These are phyloP conservation scores for Drosophila testacea DNA, from an alignment of 2,888 invertebrate species.

Conservation along the genomic window DNA sequence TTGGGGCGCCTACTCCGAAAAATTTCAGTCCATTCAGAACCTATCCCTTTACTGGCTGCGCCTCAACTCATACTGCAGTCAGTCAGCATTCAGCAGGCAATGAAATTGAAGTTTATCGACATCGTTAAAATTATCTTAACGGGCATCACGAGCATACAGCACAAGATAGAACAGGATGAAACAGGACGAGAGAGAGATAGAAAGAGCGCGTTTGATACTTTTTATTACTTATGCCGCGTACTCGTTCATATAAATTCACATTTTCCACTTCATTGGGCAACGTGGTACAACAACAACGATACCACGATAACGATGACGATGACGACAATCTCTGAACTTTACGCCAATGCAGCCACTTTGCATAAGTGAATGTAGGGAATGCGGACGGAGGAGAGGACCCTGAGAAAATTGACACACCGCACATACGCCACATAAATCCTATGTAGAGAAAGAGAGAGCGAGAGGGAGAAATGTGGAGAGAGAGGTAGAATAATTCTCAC, in stretches of 20 bases:
- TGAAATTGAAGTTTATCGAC: slow-evolving; percentile 81
- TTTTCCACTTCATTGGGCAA: slow-evolving; percentile 77
- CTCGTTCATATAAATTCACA: slow-evolving; percentile 76
- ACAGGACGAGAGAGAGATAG: slow-evolving; percentile 1
- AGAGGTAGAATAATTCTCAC: slow-evolving; percentile 66
- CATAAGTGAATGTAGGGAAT: slow-evolving; percentile 57
- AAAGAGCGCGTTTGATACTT: slow-evolving; percentile 30
- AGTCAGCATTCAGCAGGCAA: slow-evolving; percentile 63
- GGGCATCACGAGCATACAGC: slow-evolving; percentile 65
- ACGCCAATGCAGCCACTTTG: slow-evolving; percentile 63
- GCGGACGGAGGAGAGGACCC: slow-evolving; percentile 1
- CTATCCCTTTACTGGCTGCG: neutral
- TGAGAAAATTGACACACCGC: slow-evolving; percentile 70
- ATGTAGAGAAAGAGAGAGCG: neutral
- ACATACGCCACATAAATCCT: slow-evolving; percentile 68
- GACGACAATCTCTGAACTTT: slow-evolving; percentile 59
- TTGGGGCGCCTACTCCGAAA: no score
- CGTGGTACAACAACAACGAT: slow-evolving; percentile 17
- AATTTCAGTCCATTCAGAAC: neutral
- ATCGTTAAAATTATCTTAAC: slow-evolving; percentile 80
- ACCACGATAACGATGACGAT: slow-evolving; percentile 28
- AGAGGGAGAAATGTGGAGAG: neutral
- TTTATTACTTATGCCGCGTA: slow-evolving; percentile 76
- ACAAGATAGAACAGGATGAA: slow-evolving; percentile 21
- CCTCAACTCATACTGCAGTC: slow-evolving; percentile 26